These are phyloP conservation scores for Drosophila stalkeri DNA, from an alignment of 2,888 invertebrate species.

Conservation along the genomic window DNA sequence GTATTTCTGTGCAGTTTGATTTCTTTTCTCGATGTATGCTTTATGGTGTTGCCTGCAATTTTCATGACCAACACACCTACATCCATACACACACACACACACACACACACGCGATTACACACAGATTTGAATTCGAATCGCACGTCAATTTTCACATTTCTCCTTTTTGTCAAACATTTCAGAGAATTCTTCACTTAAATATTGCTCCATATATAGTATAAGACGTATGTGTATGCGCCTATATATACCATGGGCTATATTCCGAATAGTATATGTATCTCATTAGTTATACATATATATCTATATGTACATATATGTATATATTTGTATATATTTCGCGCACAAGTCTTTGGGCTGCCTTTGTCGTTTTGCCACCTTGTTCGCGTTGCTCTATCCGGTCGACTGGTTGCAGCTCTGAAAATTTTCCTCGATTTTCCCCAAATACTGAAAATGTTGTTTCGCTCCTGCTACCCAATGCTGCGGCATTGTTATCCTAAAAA, in stretches of 20 bases:
- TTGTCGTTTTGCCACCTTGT: slow-evolving; percentile 58
- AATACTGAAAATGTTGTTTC: slow-evolving; percentile 55
- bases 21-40: slow-evolving; percentile 22
- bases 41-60: slow-evolving; percentile 35
- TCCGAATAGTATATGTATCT: slow-evolving; percentile 35
- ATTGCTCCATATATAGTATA: slow-evolving; percentile 57
- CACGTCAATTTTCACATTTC: slow-evolving; percentile 59
- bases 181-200: slow-evolving; percentile 50
- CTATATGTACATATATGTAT: slow-evolving; percentile 35
- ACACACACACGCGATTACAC: not conserved
- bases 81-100: not conserved
- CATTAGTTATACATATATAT: slow-evolving; percentile 27
- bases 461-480: slow-evolving; percentile 53
- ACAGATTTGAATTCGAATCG: slow-evolving; percentile 6
- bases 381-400: slow-evolving; percentile 74
- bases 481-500: slow-evolving; percentile 77
- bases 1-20: slow-evolving; percentile 34
- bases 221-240: slow-evolving; percentile 19
- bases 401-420: slow-evolving; percentile 66
- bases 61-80: slow-evolving; percentile 47
- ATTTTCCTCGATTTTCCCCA: slow-evolving; percentile 62
- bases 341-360: slow-evolving; percentile 57
- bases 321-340: slow-evolving; percentile 60
- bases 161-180: slow-evolving; percentile 51
- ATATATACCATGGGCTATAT: slow-evolving; percentile 52